phyloP scores from a whole-genome alignment of 1,140 invertebrate species.

The Drosophila repleta region DNA sequence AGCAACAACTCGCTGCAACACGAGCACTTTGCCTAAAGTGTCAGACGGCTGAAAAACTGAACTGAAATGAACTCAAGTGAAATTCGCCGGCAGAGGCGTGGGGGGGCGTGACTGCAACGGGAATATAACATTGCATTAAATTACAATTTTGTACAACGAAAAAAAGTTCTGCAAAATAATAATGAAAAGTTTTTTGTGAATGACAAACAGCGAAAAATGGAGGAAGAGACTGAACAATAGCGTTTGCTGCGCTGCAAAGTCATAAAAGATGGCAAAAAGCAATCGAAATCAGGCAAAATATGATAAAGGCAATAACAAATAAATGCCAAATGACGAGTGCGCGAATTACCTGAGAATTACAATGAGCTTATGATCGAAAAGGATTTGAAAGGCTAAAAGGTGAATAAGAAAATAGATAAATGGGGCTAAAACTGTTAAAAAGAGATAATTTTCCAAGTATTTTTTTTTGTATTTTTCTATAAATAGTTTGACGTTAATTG shows the following conservation, averaged over 20 bases:
- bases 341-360: slow-evolving; percentile 40
- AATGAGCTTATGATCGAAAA: background rate
- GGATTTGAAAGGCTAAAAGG: background rate
- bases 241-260: slow-evolving; percentile 11
- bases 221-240: slow-evolving; percentile 14
- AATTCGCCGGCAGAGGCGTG: slow-evolving; percentile 22
- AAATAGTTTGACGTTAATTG: too few relatives aligned
- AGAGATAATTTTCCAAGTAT: background rate
- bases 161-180: slow-evolving; percentile 45
- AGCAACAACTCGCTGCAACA: slow-evolving; percentile 71
- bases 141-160: slow-evolving; percentile 35
- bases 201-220: slow-evolving; percentile 10
- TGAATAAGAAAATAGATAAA: background rate
- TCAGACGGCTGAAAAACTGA: slow-evolving; percentile 42
- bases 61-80: slow-evolving; percentile 47
- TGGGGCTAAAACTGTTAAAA: background rate
- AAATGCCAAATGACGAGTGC: slow-evolving; percentile 14
- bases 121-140: slow-evolving; percentile 24
- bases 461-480: background rate
- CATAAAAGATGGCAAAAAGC: background rate
- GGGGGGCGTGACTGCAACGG: slow-evolving; percentile 27
- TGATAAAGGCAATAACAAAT: slow-evolving; percentile 19
- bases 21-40: slow-evolving; percentile 67
- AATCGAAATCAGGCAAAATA: slow-evolving; percentile 17
- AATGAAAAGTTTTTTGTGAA: slow-evolving; percentile 48